phyloP scores from a whole-genome alignment of 1,140 invertebrate species.

The Littorina saxatilis region DNA sequence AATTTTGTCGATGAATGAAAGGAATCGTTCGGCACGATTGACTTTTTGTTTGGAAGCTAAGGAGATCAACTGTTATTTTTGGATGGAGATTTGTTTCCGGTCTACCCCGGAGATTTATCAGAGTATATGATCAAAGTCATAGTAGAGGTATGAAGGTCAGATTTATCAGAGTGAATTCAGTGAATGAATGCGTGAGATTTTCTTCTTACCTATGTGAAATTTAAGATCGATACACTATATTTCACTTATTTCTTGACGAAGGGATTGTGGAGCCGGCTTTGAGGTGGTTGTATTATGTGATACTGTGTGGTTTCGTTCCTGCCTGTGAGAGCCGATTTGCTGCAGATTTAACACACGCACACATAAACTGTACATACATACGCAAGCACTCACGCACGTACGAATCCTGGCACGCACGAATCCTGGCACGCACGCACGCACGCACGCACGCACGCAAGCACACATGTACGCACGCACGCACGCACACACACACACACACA shows the following conservation, averaged over 20 bases:
- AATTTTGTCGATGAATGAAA: too few relatives aligned
- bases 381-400: background rate
- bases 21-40: too few relatives aligned
- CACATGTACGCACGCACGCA: background rate
- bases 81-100: too few relatives aligned
- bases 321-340: too few relatives aligned
- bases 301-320: too few relatives aligned
- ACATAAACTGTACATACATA: too few relatives aligned
- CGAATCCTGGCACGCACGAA: background rate
- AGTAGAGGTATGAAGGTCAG: background rate
- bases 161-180: background rate
- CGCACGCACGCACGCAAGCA: slow-evolving; percentile 21
- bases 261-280: too few relatives aligned
- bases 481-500: background rate
- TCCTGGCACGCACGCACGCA: slow-evolving; percentile 16
- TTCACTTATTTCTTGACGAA: too few relatives aligned
- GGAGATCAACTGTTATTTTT: too few relatives aligned
- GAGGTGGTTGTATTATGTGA: too few relatives aligned
- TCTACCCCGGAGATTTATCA: too few relatives aligned
- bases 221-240: background rate
- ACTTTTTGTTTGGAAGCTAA: too few relatives aligned
- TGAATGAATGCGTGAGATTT: background rate
- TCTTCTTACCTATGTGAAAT: background rate
- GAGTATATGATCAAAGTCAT: background rate
- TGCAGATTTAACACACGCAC: background rate